Evolutionary conservation across 1,140 invertebrate species (phyloP).

Genomic region (Chionoecetes opilio): DNA sequence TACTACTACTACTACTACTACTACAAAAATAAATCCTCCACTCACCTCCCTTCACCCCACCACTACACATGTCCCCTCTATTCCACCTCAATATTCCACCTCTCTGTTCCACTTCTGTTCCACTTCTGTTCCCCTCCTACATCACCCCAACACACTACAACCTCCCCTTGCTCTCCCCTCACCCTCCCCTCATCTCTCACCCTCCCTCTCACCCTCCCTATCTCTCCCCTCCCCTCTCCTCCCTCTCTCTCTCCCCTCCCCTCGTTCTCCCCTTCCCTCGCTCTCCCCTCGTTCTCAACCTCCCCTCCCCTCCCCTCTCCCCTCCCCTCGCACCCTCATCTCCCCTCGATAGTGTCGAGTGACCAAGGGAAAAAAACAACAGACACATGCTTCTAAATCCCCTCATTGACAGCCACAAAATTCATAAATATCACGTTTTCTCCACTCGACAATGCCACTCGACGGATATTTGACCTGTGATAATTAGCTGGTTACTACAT

Average conservation of each 20-base stretch:
- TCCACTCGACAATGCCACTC: neutral
- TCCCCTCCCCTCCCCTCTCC: neutral
- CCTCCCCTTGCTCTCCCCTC: neutral
- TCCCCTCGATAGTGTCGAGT: constrained; percentile 14
- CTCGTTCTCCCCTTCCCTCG: neutral
- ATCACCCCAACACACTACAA: neutral
- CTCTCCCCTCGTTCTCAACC: neutral
- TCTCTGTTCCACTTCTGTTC: neutral
- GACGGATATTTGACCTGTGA: neutral
- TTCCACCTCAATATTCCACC: neutral
- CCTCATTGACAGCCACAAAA: constrained; percentile 31
- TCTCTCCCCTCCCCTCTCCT: neutral
- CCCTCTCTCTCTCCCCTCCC: neutral
- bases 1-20: constrained; percentile 7
- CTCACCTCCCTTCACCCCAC: neutral
- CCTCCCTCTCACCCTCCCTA: neutral
- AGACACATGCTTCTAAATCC: neutral
- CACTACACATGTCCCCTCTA: too few relatives aligned
- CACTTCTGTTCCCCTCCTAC: too few relatives aligned
- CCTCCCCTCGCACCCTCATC: constrained; percentile 27
- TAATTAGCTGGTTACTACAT: neutral
- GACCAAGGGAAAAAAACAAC: constrained; percentile 32
- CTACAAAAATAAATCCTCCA: neutral
- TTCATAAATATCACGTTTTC: constrained; percentile 8
- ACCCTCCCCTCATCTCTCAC: neutral